These are phyloP conservation scores for Hycleus cichorii DNA, from an alignment of 1,140 invertebrate species.

Conservation along the genomic window DNA sequence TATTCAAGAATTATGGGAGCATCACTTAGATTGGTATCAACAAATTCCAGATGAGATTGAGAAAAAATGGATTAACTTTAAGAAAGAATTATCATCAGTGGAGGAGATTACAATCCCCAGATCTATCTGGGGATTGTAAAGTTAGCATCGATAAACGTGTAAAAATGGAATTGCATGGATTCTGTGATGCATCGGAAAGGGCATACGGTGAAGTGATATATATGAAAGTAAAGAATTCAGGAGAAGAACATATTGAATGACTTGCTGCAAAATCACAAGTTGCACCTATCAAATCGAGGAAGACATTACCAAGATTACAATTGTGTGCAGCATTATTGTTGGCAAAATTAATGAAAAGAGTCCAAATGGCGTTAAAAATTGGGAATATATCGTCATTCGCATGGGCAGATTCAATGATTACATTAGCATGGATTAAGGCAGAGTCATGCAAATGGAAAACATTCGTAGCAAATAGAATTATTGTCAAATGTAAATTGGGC, in stretches of 20 bases:
- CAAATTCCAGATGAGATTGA: slow-evolving; percentile 12
- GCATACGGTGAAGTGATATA: too few relatives aligned
- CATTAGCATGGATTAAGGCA: slow-evolving; percentile 30
- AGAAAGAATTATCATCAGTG: neutral
- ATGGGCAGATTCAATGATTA: slow-evolving; percentile 42
- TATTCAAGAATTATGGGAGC: slow-evolving; percentile 2
- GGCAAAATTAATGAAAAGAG: slow-evolving; percentile 13
- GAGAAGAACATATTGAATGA: slow-evolving; percentile 23
- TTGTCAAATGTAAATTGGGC: too few relatives aligned
- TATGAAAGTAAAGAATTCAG: too few relatives aligned
- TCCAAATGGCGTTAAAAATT: slow-evolving; percentile 7
- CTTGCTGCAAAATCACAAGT: slow-evolving; percentile 31
- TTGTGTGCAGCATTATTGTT: slow-evolving; percentile 24
- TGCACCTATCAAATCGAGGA: slow-evolving; percentile 29
- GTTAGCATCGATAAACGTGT: neutral
- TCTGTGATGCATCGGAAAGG: too few relatives aligned
- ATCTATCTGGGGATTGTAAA: slow-evolving; percentile 2
- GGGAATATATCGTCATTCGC: slow-evolving; percentile 17
- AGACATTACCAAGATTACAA: slow-evolving; percentile 29
- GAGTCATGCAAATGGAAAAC: slow-evolving; percentile 24
- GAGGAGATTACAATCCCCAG: slow-evolving; percentile 11
- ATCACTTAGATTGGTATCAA: slow-evolving; percentile 3
- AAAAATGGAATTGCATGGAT: slow-evolving; percentile 25
- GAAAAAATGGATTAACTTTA: slow-evolving; percentile 19
- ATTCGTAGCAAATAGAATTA: slow-evolving; percentile 14